Conservation (phyloP, 2,797 vertebrate genomes). For the Ceryle rudis region DNA sequence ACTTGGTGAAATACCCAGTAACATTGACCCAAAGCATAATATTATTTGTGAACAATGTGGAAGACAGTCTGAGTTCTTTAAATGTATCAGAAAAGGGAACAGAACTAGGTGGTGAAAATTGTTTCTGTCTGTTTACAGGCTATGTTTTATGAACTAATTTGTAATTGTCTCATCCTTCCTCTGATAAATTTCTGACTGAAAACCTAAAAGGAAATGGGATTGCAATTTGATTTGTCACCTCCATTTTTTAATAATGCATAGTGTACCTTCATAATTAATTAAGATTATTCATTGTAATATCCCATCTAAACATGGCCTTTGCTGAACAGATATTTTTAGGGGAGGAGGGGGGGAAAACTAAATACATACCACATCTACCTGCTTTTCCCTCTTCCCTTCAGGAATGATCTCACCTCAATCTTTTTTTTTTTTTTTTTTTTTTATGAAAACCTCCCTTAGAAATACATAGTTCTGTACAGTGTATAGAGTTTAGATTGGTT, state of each 20-base stretch:
- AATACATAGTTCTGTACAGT: not conserved
- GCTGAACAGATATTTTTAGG: fast-evolving
- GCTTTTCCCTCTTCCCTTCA: not conserved
- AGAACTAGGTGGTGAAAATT: not conserved
- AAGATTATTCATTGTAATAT: not conserved
- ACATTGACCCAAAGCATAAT: not conserved
- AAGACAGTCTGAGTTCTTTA: not conserved
- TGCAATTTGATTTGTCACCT: not conserved
- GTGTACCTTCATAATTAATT: not conserved
- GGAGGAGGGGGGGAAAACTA: not conserved
- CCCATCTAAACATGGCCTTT: not conserved
- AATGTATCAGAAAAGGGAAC: not conserved
- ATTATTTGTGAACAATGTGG: not conserved
- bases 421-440: not conserved
- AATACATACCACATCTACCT: not conserved
- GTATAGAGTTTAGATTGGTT: not conserved
- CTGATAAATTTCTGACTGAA: not conserved
- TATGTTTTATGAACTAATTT: not conserved
- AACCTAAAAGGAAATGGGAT: not conserved
- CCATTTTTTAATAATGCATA: not conserved
- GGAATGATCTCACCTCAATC: not conserved
- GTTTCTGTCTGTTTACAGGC: not conserved
- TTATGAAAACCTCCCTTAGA: not conserved
- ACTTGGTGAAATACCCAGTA: not conserved
- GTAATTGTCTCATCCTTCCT: not conserved